Percentiles rank a stretch among this genome's conserved stretches.
Evolutionary conservation across 2,113 vertebrate species (phyloP).

Genomic region (Megaptera novaeangliae): DNA sequence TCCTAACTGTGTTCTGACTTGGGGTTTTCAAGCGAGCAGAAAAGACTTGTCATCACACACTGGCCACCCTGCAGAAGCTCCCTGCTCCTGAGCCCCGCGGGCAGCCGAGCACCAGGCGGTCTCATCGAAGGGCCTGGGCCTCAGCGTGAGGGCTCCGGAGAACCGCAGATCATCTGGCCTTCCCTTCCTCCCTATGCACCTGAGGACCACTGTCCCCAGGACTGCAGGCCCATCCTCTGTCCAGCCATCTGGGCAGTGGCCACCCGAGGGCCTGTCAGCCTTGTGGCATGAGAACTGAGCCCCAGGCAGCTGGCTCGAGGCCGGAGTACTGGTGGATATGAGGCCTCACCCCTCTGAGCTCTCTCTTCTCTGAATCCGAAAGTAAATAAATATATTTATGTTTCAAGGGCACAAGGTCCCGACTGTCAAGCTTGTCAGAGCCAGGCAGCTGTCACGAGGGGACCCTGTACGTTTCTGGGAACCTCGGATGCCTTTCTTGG

Average conservation of each 20-base stretch:
- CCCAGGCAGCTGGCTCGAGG: too few species aligned
- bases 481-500: neutral
- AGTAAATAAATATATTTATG: neutral
- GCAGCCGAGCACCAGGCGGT: accelerated
- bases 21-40: neutral
- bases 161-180: neutral
- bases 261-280: too few species aligned
- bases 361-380: neutral
- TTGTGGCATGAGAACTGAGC: too few species aligned
- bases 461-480: too few species aligned
- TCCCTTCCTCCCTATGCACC: too few species aligned
- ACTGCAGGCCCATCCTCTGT: too few species aligned
- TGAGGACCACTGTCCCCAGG: too few species aligned
- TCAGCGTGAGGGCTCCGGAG: accelerated
- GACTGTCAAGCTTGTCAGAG: neutral
- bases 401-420: neutral
- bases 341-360: too few species aligned
- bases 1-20: neutral
- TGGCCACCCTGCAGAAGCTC: accelerated
- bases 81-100: accelerated
- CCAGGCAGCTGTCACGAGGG: too few species aligned
- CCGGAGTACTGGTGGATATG: accelerated
- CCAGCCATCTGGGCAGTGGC: too few species aligned
- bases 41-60: accelerated
- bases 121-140: accelerated